phyloP scores from a whole-genome alignment of 2,113 vertebrate species.

The Athene noctua region DNA sequence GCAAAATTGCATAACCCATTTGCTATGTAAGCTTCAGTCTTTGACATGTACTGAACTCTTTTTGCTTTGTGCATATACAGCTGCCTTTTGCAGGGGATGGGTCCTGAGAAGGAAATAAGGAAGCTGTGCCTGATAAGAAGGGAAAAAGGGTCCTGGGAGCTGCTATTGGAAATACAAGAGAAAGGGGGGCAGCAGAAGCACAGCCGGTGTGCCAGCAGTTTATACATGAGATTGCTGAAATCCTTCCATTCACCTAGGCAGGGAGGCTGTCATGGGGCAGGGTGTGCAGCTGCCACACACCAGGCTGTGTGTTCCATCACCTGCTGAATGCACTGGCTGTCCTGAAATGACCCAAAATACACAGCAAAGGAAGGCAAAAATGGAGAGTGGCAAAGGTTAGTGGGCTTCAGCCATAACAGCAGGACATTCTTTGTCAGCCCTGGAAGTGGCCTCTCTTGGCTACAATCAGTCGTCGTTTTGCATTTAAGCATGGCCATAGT shows the following conservation, averaged over 20 bases:
- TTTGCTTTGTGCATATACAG: not conserved
- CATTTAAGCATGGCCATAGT: not conserved
- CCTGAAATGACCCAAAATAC: not conserved
- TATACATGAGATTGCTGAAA: not conserved
- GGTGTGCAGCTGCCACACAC: not conserved
- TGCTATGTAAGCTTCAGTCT: not conserved
- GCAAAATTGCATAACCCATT: not conserved
- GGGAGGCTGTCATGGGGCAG: not conserved
- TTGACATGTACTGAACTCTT: not conserved
- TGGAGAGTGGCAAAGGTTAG: not conserved
- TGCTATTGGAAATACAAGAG: not conserved
- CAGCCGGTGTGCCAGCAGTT: not conserved
- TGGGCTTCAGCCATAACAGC: not conserved
- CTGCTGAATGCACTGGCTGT: not conserved
- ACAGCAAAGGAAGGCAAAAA: not conserved
- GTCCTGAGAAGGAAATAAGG: not conserved
- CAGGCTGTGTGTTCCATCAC: accelerated
- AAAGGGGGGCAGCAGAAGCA: not conserved
- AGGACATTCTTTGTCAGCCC: not conserved
- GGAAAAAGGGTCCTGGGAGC: not conserved
- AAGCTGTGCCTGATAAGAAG: not conserved
- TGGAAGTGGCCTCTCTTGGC: not conserved
- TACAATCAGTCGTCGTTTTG: not conserved
- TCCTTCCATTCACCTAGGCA: not conserved
- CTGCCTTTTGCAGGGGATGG: not conserved